Evolutionary conservation across 2,797 vertebrate species (phyloP), one percentile per base, ranked within the genome.

Genomic region (Alosa sapidissima): DNA sequence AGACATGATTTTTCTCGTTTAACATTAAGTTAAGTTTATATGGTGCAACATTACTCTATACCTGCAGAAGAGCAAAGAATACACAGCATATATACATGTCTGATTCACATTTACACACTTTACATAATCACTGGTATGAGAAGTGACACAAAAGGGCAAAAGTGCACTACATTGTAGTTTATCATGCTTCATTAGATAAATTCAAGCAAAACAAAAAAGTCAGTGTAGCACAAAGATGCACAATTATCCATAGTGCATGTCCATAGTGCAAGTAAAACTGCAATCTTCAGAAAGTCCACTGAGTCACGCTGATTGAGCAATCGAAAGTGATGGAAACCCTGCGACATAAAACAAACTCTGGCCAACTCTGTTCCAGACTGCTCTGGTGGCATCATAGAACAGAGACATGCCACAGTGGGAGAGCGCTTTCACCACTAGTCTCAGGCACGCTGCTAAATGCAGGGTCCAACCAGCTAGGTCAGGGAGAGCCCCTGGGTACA

Each of bases 401-500:
- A 72, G 41, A 21, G 16, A 6, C 41, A 16, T 14, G 65, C 11
- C 65, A 84, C 84, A 24, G 86, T 87, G 68, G 3, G 19, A 24
- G 28, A 65, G 55, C 28, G 13, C 85, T 24, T n/a, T 52, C 10
- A 54, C 82, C 41, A 72, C 3, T 2, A 54, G 81, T 87, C 81
- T 36, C 9, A 68, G 81, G 41, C 82, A 54, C 54, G 16, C 86
- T 86, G 84, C 91, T 84, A 88, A 83, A 88, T 84, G 83, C 62
- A 54, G 65, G 87, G 78, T 36, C 62, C 81, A 89, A 89, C 83
- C 75, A 86, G 78, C 81, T 33, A 65, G 81, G 87, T 88, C 84
- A 89, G 41, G 81, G 88, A 88, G 84, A 85, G 84, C 87, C 85
- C 84, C 85, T 85, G 86, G 85, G 87, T 84, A 88, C 65, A 82